phyloP scores from a whole-genome alignment of 2,113 vertebrate genomes.

The Gorsachius goisagi region DNA sequence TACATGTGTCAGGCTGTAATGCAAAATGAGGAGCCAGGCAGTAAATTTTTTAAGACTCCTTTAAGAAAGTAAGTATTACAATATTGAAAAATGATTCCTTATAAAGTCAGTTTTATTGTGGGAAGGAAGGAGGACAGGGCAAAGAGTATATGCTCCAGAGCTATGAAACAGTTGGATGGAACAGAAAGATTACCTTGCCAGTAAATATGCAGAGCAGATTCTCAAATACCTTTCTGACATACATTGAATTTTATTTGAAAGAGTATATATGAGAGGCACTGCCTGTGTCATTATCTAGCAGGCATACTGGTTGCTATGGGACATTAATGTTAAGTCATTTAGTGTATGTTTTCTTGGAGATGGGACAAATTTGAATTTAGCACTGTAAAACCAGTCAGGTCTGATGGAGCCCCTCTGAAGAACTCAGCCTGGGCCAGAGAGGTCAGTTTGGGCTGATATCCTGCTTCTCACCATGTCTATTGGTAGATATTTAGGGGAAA shows the following conservation, averaged over 20 bases:
- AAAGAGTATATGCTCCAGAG: neutral
- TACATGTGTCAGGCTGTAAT: neutral
- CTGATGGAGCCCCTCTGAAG: neutral
- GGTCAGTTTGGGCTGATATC: neutral
- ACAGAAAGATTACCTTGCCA: neutral
- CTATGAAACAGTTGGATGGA: neutral
- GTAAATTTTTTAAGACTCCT: neutral
- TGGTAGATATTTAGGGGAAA: neutral
- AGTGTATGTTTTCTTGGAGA: neutral
- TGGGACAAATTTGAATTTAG: neutral
- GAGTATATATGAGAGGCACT: neutral
- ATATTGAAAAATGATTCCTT: neutral
- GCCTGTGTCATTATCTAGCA: neutral
- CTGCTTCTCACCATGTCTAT: neutral
- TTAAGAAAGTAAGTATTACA: neutral
- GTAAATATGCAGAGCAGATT: neutral
- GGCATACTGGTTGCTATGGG: neutral
- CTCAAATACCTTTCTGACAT: neutral
- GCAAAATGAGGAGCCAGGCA: neutral
- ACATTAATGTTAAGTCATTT: neutral
- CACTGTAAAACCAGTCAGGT: neutral
- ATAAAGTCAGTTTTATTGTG: neutral
- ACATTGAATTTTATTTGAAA: neutral
- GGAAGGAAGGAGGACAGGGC: neutral
- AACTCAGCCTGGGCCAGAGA: neutral